Conservation (phyloP, 2,888 invertebrate genomes). For the Oscheius myriophilus region DNA sequence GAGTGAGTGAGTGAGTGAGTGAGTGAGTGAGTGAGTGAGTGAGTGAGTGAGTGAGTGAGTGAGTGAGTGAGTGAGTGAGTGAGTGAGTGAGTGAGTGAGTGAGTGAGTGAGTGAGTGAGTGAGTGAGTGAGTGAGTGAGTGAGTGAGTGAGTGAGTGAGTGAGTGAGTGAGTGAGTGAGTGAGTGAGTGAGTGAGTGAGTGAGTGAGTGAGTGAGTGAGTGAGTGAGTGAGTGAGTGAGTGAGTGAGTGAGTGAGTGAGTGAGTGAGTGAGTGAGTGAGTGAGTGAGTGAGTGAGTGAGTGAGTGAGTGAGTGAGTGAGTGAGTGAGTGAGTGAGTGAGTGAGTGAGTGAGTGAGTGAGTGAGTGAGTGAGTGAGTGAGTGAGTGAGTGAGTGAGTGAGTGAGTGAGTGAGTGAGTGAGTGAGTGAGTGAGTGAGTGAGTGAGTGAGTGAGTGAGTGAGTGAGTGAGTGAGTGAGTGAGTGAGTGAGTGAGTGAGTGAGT, state of each 20-base stretch:
- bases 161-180: background rate
- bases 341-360: background rate
- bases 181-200: background rate
- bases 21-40: background rate
- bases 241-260: background rate
- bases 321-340: background rate
- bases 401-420: background rate
- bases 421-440: background rate
- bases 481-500: background rate
- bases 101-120: background rate
- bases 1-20: background rate
- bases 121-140: background rate
- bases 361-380: background rate
- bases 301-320: background rate
- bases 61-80: background rate
- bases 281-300: background rate
- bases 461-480: background rate
- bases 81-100: background rate
- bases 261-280: background rate
- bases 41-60: background rate
- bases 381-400: background rate
- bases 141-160: background rate
- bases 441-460: background rate
- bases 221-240: background rate
- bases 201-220: background rate